Percentiles rank a stretch among this genome's conserved stretches.
These are phyloP conservation scores for Xiphydria camelus DNA, from an alignment of 2,888 invertebrate genomes.

Conservation along the genomic window DNA sequence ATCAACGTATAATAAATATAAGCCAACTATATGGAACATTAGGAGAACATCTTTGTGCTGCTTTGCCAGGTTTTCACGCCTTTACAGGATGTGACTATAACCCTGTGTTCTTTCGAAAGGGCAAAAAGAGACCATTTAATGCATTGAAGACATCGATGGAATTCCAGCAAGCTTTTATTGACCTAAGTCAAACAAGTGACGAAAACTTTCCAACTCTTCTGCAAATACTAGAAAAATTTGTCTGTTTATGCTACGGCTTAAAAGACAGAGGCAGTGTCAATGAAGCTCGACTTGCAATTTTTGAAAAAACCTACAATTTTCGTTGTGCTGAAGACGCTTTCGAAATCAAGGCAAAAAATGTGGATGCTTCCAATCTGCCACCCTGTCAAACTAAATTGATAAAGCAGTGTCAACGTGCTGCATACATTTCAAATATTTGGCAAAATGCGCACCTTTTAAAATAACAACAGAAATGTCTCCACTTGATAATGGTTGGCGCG, in stretches of 20 bases:
- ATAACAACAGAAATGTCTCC: too few relatives aligned
- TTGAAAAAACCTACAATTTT: slow-evolving; percentile 8
- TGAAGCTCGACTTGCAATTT: slow-evolving; percentile 9
- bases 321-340: slow-evolving; percentile 9
- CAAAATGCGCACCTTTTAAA: slow-evolving; percentile 25
- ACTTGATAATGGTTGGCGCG: too few relatives aligned
- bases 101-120: too few relatives aligned
- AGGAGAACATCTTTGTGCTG: slow-evolving; percentile 12
- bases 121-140: slow-evolving; percentile 5
- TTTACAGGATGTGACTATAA: slow-evolving; percentile 27
- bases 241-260: too few relatives aligned
- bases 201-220: too few relatives aligned
- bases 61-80: slow-evolving; percentile 23
- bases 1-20: slow-evolving; percentile 18
- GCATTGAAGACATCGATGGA: background rate
- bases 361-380: slow-evolving; percentile 26
- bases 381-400: slow-evolving; percentile 31
- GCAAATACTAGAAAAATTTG: too few relatives aligned
- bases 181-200: too few relatives aligned
- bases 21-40: slow-evolving; percentile 15
- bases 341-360: slow-evolving; percentile 21
- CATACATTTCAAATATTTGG: slow-evolving; percentile 30
- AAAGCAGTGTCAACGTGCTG: slow-evolving; percentile 26
- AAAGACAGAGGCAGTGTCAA: too few relatives aligned
- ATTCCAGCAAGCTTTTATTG: too few relatives aligned